Evolutionary conservation across 1,140 invertebrate species (phyloP), one percentile per base, ranked within the genome.

Genomic region (Ceratina australensis): DNA sequence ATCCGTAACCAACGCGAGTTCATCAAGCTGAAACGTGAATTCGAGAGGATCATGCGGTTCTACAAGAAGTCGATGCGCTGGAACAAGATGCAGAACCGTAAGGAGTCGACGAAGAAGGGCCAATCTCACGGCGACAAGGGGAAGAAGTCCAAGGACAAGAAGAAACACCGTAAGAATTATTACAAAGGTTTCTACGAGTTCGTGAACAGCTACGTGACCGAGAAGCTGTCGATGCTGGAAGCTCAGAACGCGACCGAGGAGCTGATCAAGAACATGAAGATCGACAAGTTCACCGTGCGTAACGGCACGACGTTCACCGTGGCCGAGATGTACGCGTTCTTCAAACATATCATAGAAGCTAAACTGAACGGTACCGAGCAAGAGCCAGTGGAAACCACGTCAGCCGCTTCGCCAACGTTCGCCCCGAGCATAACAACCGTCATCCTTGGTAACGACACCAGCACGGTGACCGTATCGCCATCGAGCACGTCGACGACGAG

Each of bases 301-400:
- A 93, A 92, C 56, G 90, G 90, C 15, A 92, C 91, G 18, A 89
- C 83, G 28, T 91, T 92, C 71, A 90, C 89, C 4, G 82, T 91
- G 0, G 89, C 88, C 60, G 90, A 93, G 71, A 90, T 92, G 81
- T 93, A 93, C 85, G 88, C 91, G 56, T 91, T 92, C 81, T 91
- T 92, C 85, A 92, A 91, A 92, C 92, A 92, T 92, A 92, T 92
- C 92, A 92, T 92, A 87, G 91, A 92, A 57, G 87, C 88, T 73
- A 90, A 89, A 84, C 78, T 92, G 73, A 92, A 92, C 67, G 77
- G 83, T 42, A 87, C 86, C 5, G 65, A 82, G n/a, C 69, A 86
- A 15, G 20, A 56, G 4, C 10, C 72, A 7, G 20, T 12, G 2
- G 61, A 73, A 8, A 49, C 56, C 7, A 24, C 64, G 8, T 54